Conservation (phyloP, 2,797 vertebrate genomes). For the Chloroceryle inda region DNA sequence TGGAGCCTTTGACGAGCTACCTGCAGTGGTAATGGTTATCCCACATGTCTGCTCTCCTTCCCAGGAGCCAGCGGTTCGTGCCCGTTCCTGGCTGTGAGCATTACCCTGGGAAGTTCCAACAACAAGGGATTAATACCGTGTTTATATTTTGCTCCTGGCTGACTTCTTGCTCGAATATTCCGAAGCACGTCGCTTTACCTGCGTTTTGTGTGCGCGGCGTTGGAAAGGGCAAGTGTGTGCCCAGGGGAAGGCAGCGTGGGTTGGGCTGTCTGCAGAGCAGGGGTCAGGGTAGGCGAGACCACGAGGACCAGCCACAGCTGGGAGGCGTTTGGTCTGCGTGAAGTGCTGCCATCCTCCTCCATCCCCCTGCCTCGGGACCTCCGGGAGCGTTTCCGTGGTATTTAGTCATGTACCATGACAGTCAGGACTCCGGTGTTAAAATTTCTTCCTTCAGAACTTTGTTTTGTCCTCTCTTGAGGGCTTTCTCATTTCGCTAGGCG, state of each 20-base stretch:
- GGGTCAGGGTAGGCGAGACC: background rate
- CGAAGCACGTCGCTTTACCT: background rate
- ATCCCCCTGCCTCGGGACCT: background rate
- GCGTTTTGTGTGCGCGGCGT: background rate
- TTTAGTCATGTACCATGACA: background rate
- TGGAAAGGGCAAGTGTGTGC: background rate
- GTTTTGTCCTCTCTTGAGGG: background rate
- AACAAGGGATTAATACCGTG: background rate
- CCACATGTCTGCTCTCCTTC: background rate
- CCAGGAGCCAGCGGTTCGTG: background rate
- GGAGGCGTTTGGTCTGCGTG: background rate
- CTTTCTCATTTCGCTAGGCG: background rate
- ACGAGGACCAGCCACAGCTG: background rate
- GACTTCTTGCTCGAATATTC: background rate
- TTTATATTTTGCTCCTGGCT: background rate
- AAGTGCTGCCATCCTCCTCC: background rate
- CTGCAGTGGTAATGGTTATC: background rate
- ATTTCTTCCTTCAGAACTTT: background rate
- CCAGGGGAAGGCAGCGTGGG: background rate
- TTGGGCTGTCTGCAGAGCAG: background rate
- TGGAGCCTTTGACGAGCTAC: slow-evolving; percentile 12
- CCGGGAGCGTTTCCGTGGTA: accelerated
- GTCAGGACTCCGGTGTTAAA: background rate
- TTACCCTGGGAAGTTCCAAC: background rate
- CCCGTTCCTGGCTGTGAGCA: background rate